A percentile compares a stretch with the other conserved stretches of the same genome.
Conservation (phyloP, 2,797 vertebrate species). For the Pelobates cultripes region DNA sequence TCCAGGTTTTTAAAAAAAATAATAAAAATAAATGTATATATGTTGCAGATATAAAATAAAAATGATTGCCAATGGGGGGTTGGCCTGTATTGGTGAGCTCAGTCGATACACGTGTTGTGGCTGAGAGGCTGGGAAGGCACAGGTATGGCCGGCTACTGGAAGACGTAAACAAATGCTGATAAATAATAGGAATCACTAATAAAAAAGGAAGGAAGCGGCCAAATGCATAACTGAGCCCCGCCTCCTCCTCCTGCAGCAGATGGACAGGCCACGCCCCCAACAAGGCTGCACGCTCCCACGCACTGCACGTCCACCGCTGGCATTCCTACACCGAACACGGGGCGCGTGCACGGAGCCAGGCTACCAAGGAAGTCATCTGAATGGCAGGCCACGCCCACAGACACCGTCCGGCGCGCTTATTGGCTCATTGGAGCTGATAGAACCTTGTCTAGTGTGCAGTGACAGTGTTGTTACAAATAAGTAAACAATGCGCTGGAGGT, state of each 20-base stretch:
- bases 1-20: background rate
- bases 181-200: background rate
- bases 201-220: slow-evolving; percentile 21
- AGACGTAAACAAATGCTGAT: slow-evolving; percentile 6
- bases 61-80: background rate
- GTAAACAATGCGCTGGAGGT: background rate
- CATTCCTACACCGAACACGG: slow-evolving; percentile 1
- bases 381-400: background rate
- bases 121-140: background rate
- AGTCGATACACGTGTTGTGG: background rate
- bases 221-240: background rate
- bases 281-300: slow-evolving; percentile 4
- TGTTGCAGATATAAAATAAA: background rate
- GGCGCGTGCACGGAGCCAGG: background rate
- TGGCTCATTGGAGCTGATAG: background rate
- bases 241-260: slow-evolving; percentile 24
- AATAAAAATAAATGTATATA: background rate
- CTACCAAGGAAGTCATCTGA: background rate
- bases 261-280: slow-evolving; percentile 15
- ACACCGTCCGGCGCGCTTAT: background rate
- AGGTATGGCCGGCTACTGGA: background rate
- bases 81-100: background rate
- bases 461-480: background rate
- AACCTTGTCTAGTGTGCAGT: background rate
- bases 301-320: slow-evolving; percentile 12